These are phyloP conservation scores for Camarhynchus parvulus DNA, from an alignment of 2,113 vertebrate species.

Conservation along the genomic window DNA sequence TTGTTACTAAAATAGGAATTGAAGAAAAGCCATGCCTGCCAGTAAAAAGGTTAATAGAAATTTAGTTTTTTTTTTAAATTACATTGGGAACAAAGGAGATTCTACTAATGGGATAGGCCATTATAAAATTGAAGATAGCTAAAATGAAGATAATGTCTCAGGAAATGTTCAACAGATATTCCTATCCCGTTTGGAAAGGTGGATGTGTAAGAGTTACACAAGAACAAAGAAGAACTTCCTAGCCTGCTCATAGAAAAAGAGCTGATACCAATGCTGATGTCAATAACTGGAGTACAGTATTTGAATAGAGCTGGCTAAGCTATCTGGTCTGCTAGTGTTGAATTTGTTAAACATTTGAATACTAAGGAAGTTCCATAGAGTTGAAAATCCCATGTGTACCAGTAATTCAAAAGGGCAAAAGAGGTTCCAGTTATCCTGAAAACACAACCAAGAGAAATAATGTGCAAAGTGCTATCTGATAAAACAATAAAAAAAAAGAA, in stretches of 20 bases:
- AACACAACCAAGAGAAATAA: not conserved
- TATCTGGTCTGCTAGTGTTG: not conserved
- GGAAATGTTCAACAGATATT: not conserved
- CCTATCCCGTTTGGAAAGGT: not conserved
- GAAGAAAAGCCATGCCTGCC: not conserved
- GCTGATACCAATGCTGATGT: not conserved
- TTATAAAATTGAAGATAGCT: not conserved
- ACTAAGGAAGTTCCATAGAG: not conserved
- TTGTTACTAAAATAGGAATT: not conserved
- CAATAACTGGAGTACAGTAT: not conserved
- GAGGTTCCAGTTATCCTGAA: not conserved
- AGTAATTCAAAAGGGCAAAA: not conserved
- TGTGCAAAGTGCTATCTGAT: not conserved
- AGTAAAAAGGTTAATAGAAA: not conserved
- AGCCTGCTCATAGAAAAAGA: not conserved
- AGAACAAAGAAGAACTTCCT: not conserved
- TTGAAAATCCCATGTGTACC: not conserved
- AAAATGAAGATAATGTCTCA: not conserved
- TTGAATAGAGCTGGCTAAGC: not conserved
- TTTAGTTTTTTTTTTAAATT: not conserved
- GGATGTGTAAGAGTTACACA: not conserved
- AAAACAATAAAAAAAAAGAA: not conserved
- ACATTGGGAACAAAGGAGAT: not conserved
- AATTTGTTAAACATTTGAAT: not conserved
- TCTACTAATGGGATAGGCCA: not conserved